These are phyloP conservation scores for Myripristis murdjan DNA, from an alignment of 2,797 vertebrate genomes.

Conservation along the genomic window DNA sequence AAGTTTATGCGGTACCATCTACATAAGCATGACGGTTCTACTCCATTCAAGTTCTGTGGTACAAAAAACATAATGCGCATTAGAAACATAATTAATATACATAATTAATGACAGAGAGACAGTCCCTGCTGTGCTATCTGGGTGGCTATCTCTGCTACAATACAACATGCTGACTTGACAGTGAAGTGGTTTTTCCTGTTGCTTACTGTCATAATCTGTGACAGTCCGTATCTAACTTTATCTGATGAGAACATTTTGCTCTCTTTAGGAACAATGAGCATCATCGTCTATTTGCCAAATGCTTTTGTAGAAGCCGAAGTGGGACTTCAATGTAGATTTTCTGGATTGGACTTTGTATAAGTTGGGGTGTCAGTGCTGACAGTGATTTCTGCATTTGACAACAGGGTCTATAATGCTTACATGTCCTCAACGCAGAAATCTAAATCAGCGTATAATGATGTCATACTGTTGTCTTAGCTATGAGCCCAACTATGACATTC, in stretches of 20 bases:
- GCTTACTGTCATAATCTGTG: background rate
- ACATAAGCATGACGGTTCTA: too few species aligned
- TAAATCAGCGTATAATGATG: background rate
- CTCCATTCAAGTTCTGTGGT: too few species aligned
- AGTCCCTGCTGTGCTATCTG: background rate
- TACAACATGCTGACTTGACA: too few species aligned
- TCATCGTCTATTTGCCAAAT: background rate
- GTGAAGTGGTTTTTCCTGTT: too few species aligned
- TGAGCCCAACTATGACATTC: background rate
- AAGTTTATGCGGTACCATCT: too few species aligned
- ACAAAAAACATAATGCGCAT: too few species aligned
- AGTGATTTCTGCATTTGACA: too few species aligned
- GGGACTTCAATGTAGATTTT: background rate
- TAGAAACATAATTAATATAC: background rate
- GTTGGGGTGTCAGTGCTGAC: background rate
- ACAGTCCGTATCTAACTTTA: background rate
- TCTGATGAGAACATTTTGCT: conserved; percentile 4
- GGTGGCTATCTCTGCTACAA: too few species aligned
- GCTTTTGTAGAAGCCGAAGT: background rate
- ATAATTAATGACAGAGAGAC: background rate
- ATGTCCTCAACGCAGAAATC: background rate
- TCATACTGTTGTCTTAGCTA: background rate
- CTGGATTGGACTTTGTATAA: background rate
- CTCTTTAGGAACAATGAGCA: background rate
- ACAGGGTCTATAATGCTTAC: background rate